Evolutionary conservation across 1,140 invertebrate genomes (phyloP), one percentile per base, ranked within the genome.

Genomic region (Harpegnathos saltator): DNA sequence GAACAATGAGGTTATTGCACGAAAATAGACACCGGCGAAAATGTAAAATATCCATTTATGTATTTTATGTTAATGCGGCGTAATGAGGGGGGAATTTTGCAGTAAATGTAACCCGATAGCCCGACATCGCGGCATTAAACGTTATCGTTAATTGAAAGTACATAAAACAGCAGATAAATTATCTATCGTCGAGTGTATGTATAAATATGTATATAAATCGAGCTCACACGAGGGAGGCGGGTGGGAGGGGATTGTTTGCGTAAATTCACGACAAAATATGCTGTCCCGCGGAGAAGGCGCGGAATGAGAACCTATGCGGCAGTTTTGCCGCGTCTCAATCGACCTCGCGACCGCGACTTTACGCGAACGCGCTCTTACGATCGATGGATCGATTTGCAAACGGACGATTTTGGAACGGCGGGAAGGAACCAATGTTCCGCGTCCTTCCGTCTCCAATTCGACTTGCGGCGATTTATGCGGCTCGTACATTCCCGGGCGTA

Each of bases 401-500:
- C 78, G 71, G 85, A 86, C 22, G 22, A 26, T n/a, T 58, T 44
- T 58, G 52, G 71, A 71, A 54, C 63, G 56, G 84, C 38, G 61
- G 19, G 68, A 83, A 87, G 86, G 48, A 72, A 83, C 52, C 50
- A 59, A 77, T 58, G 85, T 82, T 87, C 77, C 65, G 69, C 86
- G 73, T 87, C 82, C 59, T 74, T 85, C 72, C 56, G 58, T 63
- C 63, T 87, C 74, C 85, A 84, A 87, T 87, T 85, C 85, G 71
- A 66, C 44, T 56, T 33, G 24, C 14, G 54, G 50, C 75, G 77
- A 87, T 87, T 87, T 88, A 88, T 87, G 85, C 66, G 85, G 77
- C 54, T 71, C 75, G 71, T 87, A 87, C 71, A 73, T 85, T 87
- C 48, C 56, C 72, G 12, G 26, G 33, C 33, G 89, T 83, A 85